Conservation (phyloP, 2,113 vertebrate genomes). For the Illadopsis cleaveri region DNA sequence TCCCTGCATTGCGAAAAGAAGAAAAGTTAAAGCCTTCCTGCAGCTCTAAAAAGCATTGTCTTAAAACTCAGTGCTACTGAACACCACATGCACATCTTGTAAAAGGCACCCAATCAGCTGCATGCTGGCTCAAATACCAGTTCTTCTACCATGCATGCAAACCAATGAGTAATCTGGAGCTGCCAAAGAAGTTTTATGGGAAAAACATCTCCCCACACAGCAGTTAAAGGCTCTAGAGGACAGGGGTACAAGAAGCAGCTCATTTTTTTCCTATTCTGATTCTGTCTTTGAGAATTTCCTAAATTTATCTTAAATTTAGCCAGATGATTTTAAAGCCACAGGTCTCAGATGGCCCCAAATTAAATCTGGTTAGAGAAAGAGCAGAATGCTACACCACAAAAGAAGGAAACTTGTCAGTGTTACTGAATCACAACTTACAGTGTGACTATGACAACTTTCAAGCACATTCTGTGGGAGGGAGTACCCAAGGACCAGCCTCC, state of each 20-base stretch:
- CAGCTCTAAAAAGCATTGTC: background rate
- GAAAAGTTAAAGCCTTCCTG: background rate
- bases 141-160: rapidly evolving
- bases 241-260: background rate
- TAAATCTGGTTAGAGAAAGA: background rate
- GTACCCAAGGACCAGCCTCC: slow-evolving; percentile 91
- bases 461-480: slow-evolving; percentile 82
- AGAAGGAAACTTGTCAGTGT: background rate
- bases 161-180: background rate
- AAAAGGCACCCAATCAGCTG: background rate
- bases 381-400: background rate
- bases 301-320: background rate
- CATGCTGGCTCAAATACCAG: background rate
- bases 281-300: background rate
- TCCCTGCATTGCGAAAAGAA: slow-evolving; percentile 74
- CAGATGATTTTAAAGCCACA: background rate
- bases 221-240: background rate
- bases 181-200: background rate
- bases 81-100: rapidly evolving
- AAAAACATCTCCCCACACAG: rapidly evolving
- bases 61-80: background rate
- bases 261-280: background rate
- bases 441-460: slow-evolving; percentile 83
- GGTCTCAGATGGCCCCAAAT: background rate
- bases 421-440: slow-evolving; percentile 76